A percentile compares a stretch with the other conserved stretches of the same genome.
phyloP scores from a whole-genome alignment of 2,888 invertebrate genomes.

The Melanchra persicariae region DNA sequence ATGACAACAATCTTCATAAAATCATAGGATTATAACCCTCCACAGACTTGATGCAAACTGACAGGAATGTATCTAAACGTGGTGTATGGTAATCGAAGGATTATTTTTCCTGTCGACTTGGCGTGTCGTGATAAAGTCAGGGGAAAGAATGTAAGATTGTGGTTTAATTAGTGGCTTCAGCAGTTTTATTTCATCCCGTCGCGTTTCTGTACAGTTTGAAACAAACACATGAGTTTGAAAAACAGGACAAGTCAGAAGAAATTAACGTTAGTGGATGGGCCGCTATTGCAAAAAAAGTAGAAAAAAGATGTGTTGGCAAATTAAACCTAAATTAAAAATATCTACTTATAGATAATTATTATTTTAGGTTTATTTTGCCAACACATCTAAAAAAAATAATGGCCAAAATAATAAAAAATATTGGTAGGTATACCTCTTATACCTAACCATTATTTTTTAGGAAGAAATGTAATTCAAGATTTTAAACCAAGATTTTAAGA shows the following conservation, averaged over 20 bases:
- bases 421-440: no score
- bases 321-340: no score
- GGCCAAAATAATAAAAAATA: no score
- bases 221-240: no score
- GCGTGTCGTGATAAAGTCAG: constrained; percentile 13
- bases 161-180: constrained; percentile 16
- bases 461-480: no score
- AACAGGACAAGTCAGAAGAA: constrained; percentile 20
- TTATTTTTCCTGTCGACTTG: constrained; percentile 10
- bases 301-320: no score
- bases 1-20: constrained; percentile 19
- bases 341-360: no score
- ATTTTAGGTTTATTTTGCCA: no score
- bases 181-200: constrained; percentile 20
- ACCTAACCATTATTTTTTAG: no score
- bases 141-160: neutral
- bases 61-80: constrained; percentile 3
- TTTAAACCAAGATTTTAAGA: no score
- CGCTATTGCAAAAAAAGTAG: no score
- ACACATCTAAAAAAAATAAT: no score
- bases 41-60: constrained; percentile 13
- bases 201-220: constrained; percentile 17
- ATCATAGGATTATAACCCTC: constrained; percentile 22
- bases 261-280: constrained; percentile 22
- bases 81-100: constrained; percentile 12